A percentile compares a stretch with the other conserved stretches of the same genome.
Evolutionary conservation across 2,797 vertebrate genomes (phyloP).

Genomic region (Coluber constrictor): DNA sequence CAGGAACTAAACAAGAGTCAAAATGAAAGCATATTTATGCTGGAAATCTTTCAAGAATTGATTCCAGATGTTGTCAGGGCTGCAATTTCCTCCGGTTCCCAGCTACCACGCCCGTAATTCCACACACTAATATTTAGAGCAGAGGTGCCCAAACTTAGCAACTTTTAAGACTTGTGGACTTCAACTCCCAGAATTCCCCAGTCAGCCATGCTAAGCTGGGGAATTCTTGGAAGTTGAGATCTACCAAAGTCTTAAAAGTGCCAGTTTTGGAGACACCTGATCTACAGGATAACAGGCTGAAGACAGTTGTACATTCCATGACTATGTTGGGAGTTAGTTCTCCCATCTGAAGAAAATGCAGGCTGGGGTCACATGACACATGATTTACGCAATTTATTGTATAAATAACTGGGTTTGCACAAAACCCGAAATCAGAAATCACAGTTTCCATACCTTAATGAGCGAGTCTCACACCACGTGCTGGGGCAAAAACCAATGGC

Average conservation of each 20-base stretch:
- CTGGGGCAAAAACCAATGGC: not conserved
- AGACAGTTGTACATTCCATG: not conserved
- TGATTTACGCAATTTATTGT: not conserved
- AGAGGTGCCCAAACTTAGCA: not conserved
- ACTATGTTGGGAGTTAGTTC: not conserved
- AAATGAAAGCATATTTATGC: not conserved
- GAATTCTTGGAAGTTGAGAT: not conserved
- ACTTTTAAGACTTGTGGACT: not conserved
- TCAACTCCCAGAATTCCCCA: not conserved
- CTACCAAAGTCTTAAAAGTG: not conserved
- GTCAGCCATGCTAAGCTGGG: not conserved
- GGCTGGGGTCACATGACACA: not conserved
- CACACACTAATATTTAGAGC: not conserved
- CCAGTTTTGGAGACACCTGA: not conserved
- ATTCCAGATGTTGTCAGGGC: not conserved
- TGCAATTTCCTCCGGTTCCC: not conserved
- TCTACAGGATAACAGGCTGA: not conserved
- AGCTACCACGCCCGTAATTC: not conserved
- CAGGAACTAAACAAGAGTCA: not conserved
- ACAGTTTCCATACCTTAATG: not conserved
- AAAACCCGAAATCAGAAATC: not conserved
- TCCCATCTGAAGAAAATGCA: constrained; percentile 6
- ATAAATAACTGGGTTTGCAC: not conserved
- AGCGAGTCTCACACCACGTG: not conserved
- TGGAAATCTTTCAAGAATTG: not conserved